Base-by-base conservation (phyloP, 2,888 invertebrate species). In the Ochropleura leucogaster region DNA sequence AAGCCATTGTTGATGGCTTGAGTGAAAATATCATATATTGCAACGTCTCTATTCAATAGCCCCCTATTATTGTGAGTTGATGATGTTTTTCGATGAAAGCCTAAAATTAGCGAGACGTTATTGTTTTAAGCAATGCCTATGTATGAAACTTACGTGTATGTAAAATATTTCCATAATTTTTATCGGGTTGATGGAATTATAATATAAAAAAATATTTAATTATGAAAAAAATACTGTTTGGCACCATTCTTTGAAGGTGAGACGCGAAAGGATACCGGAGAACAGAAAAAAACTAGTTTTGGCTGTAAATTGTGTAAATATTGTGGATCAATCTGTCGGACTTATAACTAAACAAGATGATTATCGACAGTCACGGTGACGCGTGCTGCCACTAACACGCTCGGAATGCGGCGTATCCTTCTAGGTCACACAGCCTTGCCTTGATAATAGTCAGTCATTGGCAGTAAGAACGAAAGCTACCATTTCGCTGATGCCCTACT, bases 331-430 rank as follows among this genome's bases (percentile, higher is more conserved):
- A 60, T 30, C 60, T 44, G 62, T 62, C 44, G 42, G n/a, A 6
- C n/a, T 18, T n/a, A 12, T n/a, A 62, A 44, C 59, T 55, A 72
- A 72, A 74, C 72, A 62, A 66, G 82, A 82, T 68, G 65, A 73
- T 72, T 70, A 76, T 79, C 72, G 44, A n/a, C 63, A 77, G 70
- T 63, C 79, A 71, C 60, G 40, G 59, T 68, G 70, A 72, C 68
- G 80, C 62, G 72, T 55, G 51, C 68, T 18, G n/a, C 30, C 60
- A 59, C 82, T 69, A 68, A 76, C 71, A 86, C 84, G 79, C 81
- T 91, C 80, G 94, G 95, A 94, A 95, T 95, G 94, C 88, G 90
- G 86, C 87, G 85, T 88, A 88, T 94, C 94, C 95, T 95, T 94
- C 89, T 94, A 89, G 94, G 94, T 93, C 94, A 92, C 81, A 79